Percentiles rank a stretch among this genome's conserved stretches.
Conservation (phyloP, 2,113 vertebrate species). For the Poicephalus gulielmi region DNA sequence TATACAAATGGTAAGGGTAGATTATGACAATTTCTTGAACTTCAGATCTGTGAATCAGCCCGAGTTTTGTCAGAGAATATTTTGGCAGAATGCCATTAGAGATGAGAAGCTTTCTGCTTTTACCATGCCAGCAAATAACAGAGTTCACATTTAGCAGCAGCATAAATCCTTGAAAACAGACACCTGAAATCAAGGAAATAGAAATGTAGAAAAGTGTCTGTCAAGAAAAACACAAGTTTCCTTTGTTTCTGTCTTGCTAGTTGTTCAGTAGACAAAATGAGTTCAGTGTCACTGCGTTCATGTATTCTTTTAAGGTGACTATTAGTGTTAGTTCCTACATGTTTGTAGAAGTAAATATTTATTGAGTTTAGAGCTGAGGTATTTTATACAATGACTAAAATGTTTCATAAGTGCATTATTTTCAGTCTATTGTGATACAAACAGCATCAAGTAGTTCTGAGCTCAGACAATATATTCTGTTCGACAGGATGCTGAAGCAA, state of each 20-base stretch:
- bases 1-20: neutral
- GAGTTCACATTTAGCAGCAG: neutral
- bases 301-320: neutral
- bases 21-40: constrained; percentile 23
- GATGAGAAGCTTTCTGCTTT: constrained; percentile 39
- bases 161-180: neutral
- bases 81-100: constrained; percentile 24
- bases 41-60: constrained; percentile 28
- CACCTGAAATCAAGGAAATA: constrained; percentile 8
- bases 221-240: neutral
- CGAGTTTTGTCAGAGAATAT: constrained; percentile 20
- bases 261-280: neutral
- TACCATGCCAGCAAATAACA: constrained; percentile 3
- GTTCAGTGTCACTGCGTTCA: neutral
- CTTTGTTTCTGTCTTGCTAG: neutral
- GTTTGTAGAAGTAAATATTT: neutral
- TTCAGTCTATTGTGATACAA: neutral
- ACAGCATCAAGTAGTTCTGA: neutral
- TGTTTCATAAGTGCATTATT: neutral
- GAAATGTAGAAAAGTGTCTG: neutral
- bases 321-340: neutral
- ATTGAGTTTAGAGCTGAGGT: neutral
- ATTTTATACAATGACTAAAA: neutral
- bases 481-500: neutral
- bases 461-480: neutral